Base-by-base conservation (phyloP, 1,140 invertebrate genomes). In the Ooceraea biroi region DNA sequence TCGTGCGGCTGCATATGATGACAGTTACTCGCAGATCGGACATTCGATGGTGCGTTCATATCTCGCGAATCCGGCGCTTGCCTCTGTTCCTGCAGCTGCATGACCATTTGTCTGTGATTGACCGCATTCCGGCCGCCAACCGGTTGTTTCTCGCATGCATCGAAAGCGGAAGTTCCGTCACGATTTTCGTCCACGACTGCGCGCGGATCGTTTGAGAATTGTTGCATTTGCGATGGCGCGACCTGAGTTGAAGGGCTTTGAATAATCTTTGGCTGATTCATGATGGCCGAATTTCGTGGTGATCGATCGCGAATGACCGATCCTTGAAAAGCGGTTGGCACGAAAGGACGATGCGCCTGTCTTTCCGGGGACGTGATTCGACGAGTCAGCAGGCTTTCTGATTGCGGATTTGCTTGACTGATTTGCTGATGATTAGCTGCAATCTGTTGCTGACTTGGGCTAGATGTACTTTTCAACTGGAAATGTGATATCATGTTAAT, bases 301-400 rank as follows among this genome's bases (percentile, higher is more conserved):
- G 46, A 46, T 77, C 19, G 60, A 63, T 30, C 14, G 58, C 2
- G 46, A 19, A 5, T 1, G 19, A 76, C 1, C 36, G 30, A 0
- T 74, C 48, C 27, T 17, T 66, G 63, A 44, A 41, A 2, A 0
- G 60, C 30, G 17, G 72, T 73, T 22, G 88, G 76, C 1, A 87
- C 90, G 69, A 85, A 89, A 30, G 89, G 86, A 12, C 90, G 87
- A 72, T 91, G 90, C 3, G 30, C 5, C 8, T 89, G 88, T 44
- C 14, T 22, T 22, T 76, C 71, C 1, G 57, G 27, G 22, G 72
- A 74, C 5, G 19, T 22, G 14, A 74, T 60, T 30, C n/a, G 87
- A 52, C 46, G 83, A 57, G 58, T 52, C 2, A 76, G n/a, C 25
- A 17, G 3, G 22, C 46, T 65, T 22, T 82, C 83, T 10, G 76